Evolutionary conservation across 1,140 invertebrate species (phyloP), one percentile per base, ranked within the genome.

Genomic region (Helicoverpa zea): DNA sequence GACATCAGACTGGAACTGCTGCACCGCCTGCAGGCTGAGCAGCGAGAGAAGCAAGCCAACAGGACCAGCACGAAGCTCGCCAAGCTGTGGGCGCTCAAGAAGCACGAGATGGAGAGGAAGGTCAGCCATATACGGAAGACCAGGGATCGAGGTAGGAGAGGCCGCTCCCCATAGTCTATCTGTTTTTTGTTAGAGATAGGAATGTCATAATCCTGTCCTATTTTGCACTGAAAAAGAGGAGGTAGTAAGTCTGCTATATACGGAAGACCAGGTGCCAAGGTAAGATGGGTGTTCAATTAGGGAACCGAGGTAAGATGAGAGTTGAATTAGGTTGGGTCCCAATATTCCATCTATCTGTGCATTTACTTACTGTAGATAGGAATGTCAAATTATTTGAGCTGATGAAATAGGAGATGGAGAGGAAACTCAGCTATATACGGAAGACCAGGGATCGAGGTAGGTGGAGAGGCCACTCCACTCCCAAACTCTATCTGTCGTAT

Each of bases 1-100:
- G 92, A 96, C 54, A 92, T 96, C 9, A 90, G 96, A 7, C 89
- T 96, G 81, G 89, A 95, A 7, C 88, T 96, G 10, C 91, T 96
- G 9, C 92, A 96, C 70, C 87, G 90, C 52, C 63, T 93, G 35
- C 91, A 94, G 72, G 12, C 77, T 0, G 78, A 92, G 93, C 83
- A 92, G 51, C 88, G 94, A 7, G 82, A 87, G 51, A 90, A 92
- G 77, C 86, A 88, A 14, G 90, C 88, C 0, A 90, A 75, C 63
- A 83, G 95, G 84, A 92, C 88, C 16, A 91, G 94, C 16, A 84
- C 83, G 51, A 96, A 96, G 80, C 88, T 96, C 77, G 94, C 95
- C 2, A 89, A 92, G 52, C 87, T 95, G 47, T 94, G 93, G 85
- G 81, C 93, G 14, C 81, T 51, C 0, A 95, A 95, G 86, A 94